Percentiles rank a stretch among this genome's conserved stretches.
Conservation (phyloP, 2,113 vertebrate species). For the Origma solitaria region DNA sequence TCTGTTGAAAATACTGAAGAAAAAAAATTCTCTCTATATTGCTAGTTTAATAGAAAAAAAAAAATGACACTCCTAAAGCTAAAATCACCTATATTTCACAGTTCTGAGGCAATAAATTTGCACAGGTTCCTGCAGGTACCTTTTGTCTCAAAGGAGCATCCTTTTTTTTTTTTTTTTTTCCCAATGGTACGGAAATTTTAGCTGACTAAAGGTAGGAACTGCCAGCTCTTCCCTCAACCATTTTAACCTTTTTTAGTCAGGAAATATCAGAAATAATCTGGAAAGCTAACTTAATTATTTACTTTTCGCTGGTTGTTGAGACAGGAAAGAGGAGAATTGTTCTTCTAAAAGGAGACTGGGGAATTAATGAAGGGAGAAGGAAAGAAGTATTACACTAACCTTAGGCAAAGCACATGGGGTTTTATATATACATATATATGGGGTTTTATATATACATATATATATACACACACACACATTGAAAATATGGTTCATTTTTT, state of each 20-base stretch:
- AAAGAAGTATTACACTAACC: background rate
- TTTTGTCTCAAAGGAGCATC: background rate
- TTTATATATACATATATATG: accelerated
- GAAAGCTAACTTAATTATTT: background rate
- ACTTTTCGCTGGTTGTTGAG: background rate
- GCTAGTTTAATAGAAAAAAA: background rate
- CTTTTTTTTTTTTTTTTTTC: background rate
- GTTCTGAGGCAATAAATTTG: background rate
- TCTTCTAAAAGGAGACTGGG: background rate
- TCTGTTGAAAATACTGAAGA: background rate
- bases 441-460: accelerated
- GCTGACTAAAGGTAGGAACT: background rate
- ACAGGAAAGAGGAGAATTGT: background rate
- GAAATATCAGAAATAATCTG: background rate
- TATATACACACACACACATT: accelerated
- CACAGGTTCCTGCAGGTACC: background rate
- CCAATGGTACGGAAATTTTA: background rate
- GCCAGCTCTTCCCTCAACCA: background rate
- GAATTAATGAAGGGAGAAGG: background rate
- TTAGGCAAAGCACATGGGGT: background rate
- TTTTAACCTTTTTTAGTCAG: background rate
- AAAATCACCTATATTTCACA: background rate
- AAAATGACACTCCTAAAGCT: background rate
- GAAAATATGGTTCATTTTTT: background rate
- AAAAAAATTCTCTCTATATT: background rate